phyloP scores from a whole-genome alignment of 2,113 vertebrate species.

The Urocolius indicus region DNA sequence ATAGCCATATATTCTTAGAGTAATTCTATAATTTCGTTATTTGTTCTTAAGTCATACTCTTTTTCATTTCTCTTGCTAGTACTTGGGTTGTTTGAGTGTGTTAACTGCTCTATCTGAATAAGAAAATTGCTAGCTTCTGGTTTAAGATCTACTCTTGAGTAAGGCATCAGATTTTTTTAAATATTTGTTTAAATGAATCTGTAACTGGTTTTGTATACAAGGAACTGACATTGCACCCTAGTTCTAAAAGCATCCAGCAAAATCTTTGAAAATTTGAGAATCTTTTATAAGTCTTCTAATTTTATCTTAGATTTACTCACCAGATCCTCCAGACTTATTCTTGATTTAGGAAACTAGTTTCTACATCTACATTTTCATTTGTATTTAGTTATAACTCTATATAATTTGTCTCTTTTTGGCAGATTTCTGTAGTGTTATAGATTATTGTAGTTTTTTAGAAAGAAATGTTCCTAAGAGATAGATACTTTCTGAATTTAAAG shows the following conservation, averaged over 20 bases:
- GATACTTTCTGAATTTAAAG: background rate
- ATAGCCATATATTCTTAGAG: background rate
- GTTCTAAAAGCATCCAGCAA: background rate
- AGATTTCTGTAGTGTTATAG: background rate
- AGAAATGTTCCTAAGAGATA: background rate
- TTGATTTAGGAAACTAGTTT: background rate
- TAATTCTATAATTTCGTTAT: background rate
- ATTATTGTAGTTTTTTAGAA: background rate
- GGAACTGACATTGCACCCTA: background rate
- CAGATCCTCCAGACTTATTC: background rate
- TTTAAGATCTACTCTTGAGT: background rate
- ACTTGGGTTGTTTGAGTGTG: background rate
- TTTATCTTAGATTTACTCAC: background rate
- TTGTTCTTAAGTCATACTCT: background rate
- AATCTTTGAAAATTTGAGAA: background rate
- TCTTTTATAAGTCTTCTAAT: background rate
- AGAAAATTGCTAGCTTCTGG: background rate
- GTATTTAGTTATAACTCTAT: background rate
- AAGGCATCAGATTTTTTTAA: background rate
- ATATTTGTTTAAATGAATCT: background rate
- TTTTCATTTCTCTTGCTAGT: background rate
- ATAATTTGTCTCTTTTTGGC: background rate
- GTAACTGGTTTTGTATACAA: background rate
- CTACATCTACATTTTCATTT: background rate
- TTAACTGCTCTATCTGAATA: background rate